Conservation (phyloP, 2,888 invertebrate species). For the Melipona beecheii region DNA sequence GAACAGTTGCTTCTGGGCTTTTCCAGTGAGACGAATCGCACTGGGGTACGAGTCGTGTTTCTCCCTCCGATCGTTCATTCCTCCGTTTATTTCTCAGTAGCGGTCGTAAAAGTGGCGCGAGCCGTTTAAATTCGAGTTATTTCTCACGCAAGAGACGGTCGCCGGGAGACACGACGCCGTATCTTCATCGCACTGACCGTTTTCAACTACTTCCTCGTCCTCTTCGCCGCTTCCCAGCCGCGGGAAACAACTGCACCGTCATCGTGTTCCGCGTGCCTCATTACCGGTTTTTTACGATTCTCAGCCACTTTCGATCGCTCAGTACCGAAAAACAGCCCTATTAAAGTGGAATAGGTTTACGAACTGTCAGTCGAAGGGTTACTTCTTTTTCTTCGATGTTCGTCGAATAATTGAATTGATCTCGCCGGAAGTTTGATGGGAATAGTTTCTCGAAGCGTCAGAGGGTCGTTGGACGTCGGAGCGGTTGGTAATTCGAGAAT, state of each 20-base stretch:
- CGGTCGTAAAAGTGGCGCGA: conserved; percentile 25
- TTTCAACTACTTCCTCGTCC: not conserved
- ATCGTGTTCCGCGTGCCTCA: too few species aligned
- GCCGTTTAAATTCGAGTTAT: conserved; percentile 43
- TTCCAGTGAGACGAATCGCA: too few species aligned
- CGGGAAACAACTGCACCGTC: too few species aligned
- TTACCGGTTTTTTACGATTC: too few species aligned
- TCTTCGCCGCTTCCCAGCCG: conserved; percentile 1
- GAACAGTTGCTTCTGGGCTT: too few species aligned
- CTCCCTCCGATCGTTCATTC: conserved; percentile 11
- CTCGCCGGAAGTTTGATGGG: not conserved
- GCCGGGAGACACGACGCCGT: conserved; percentile 12
- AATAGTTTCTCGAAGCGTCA: not conserved
- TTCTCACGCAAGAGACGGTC: conserved; percentile 27
- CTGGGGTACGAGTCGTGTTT: too few species aligned
- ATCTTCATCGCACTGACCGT: conserved; percentile 33
- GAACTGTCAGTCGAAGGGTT: too few species aligned
- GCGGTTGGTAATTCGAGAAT: too few species aligned
- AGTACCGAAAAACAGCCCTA: not conserved
- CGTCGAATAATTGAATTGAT: too few species aligned
- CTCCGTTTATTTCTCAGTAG: not conserved
- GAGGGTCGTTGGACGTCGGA: not conserved
- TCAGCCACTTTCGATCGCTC: not conserved
- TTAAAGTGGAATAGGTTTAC: too few species aligned
- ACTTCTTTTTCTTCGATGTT: too few species aligned